Base-by-base conservation (phyloP, 2,888 invertebrate genomes). In the Muscina levida region DNA sequence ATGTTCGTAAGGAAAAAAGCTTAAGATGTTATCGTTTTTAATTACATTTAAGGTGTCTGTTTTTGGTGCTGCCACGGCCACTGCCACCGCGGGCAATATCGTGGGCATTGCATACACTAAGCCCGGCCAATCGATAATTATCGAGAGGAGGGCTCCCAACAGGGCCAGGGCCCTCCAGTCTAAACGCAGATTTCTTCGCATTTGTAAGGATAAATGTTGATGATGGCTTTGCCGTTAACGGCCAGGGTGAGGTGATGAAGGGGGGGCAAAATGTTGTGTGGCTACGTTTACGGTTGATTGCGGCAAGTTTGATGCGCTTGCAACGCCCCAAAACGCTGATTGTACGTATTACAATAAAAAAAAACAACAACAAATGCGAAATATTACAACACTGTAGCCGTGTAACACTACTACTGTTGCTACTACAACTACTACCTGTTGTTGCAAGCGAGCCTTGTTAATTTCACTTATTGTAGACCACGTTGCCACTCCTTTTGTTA, bases 81-180 rank as follows among this genome's bases (percentile, higher is more conserved):
- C 15, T 72, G 83, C 72, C 80, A 84, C 66, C 42, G 73, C 72
- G 44, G 72, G 76, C 46, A 82, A 67, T 62, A 82, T 83, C 66
- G 88, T 86, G 84, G 89, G 89, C 89, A 89, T 88, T 74, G 89
- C 89, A 78, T 85, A 88, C 76, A 86, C 88, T 84, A 77, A 59
- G 4, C 83, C 84, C 84, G 87, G 87, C 90, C 90, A 90, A 84
- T 88, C 87, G 84, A 88, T 86, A 79, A 89, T 86, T 82, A 88
- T 86, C 86, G 89, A 86, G 82, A 90, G 90, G 90, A 91, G 90
- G 90, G 90, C 90, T 87, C 90, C 90, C 87, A 89, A 89, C 89
- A 88, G 86, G 85, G 91, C 91, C 87, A 91, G 91, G 91, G 91
- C 91, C 89, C 89, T 88, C 88, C 89, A 87, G 85, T 86, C 87